Conservation (phyloP, 2,888 invertebrate species). For the Acleris holmiana region DNA sequence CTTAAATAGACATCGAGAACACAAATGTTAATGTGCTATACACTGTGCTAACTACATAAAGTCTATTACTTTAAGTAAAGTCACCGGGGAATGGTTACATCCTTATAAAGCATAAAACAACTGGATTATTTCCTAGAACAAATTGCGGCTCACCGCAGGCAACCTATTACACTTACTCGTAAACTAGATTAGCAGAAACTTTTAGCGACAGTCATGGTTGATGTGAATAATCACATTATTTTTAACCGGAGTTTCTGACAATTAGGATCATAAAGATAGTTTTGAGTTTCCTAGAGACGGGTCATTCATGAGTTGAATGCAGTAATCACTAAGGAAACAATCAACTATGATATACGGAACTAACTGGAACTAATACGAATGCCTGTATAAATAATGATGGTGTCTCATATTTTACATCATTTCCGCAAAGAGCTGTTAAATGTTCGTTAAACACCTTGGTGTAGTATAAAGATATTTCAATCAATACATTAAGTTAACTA, state of each 20-base stretch:
- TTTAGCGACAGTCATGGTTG: constrained; percentile 5
- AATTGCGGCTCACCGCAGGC: not conserved
- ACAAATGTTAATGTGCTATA: too few species aligned
- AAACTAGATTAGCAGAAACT: constrained; percentile 32
- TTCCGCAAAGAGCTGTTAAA: not conserved
- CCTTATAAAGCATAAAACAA: constrained; percentile 6
- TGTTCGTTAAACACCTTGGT: constrained; percentile 7
- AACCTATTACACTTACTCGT: not conserved
- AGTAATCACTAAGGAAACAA: not conserved
- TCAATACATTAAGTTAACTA: not conserved
- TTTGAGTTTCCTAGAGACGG: constrained; percentile 14
- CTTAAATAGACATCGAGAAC: too few species aligned
- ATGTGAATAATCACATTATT: constrained; percentile 10
- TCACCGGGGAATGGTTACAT: not conserved
- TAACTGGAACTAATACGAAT: too few species aligned
- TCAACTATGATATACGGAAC: too few species aligned
- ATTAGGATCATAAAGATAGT: constrained; percentile 11
- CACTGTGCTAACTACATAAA: too few species aligned
- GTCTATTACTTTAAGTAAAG: constrained; percentile 6
- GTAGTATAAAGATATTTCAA: constrained; percentile 2
- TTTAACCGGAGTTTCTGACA: constrained; percentile 8
- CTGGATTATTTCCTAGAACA: constrained; percentile 19
- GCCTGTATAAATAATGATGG: too few species aligned
- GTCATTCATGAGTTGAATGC: not conserved
- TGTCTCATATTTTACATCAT: constrained; percentile 5